Percentiles rank a stretch among this genome's conserved stretches.
Evolutionary conservation across 53 echinoderm and acorn worm genomes (phyloP).

Genomic region (Patiria pectinifera): DNA sequence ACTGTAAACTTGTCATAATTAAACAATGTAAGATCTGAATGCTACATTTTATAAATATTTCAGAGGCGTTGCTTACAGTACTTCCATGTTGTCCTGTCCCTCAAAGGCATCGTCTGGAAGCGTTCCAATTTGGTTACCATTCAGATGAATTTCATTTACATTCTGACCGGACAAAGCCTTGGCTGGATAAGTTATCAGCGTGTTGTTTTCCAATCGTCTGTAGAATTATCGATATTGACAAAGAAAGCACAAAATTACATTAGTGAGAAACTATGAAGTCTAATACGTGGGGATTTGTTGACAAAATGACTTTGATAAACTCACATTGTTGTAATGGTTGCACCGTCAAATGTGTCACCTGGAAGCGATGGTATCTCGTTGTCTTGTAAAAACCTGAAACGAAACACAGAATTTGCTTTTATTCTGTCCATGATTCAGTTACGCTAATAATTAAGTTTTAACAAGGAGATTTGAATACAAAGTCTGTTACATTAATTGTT

Average conservation of each 20-base stretch:
- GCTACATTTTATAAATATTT: too few relatives aligned
- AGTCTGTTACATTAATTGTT: too few relatives aligned
- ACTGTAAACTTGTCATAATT: too few relatives aligned
- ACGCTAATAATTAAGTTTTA: neutral
- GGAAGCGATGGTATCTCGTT: constrained; percentile 78
- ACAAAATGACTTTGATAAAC: neutral
- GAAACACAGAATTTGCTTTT: neutral
- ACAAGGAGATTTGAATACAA: neutral
- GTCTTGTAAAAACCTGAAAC: constrained; percentile 72
- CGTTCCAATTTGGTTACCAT: constrained; percentile 70
- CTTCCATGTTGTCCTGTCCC: constrained; percentile 67
- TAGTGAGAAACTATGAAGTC: neutral
- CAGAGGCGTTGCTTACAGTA: constrained; percentile 69
- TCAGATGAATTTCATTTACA: constrained; percentile 65
- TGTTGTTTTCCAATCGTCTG: constrained; percentile 75
- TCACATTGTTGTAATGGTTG: constrained; percentile 28
- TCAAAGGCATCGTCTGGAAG: constrained; percentile 76
- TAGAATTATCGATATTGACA: neutral
- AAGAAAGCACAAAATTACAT: neutral
- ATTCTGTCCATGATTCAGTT: neutral
- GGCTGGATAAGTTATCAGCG: constrained; percentile 79
- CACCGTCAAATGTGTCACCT: constrained; percentile 83
- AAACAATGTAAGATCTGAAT: too few relatives aligned
- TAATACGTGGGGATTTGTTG: neutral
- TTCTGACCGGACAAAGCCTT: constrained; percentile 82